phyloP scores from a whole-genome alignment of 1,140 invertebrate genomes.

The Nebria ingens region DNA sequence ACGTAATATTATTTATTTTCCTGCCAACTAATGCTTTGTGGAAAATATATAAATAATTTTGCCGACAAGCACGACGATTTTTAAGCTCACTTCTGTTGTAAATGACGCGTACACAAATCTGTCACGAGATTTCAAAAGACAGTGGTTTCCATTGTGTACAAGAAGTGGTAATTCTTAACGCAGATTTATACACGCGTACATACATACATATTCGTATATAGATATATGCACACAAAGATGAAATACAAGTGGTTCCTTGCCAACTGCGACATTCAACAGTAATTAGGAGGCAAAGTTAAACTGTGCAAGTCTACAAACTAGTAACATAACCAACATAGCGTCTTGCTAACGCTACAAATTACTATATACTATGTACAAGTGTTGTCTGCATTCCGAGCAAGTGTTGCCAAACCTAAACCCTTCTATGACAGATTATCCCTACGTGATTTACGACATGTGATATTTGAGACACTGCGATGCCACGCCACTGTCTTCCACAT shows the following conservation, averaged over 20 bases:
- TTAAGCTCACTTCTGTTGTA: no score
- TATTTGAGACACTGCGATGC: no score
- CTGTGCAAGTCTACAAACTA: neutral
- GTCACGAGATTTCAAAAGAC: neutral
- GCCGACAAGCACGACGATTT: no score
- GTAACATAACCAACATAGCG: neutral
- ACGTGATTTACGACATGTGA: neutral
- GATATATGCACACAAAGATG: no score
- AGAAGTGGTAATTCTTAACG: no score
- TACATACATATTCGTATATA: no score
- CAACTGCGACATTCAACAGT: neutral
- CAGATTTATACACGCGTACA: no score
- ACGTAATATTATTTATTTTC: no score
- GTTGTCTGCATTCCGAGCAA: neutral
- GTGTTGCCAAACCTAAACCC: neutral
- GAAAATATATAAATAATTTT: no score
- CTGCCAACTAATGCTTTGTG: no score
- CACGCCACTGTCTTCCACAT: no score
- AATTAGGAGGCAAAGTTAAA: neutral
- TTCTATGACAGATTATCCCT: neutral
- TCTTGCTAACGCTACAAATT: neutral
- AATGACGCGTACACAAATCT: no score
- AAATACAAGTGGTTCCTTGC: neutral
- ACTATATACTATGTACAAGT: neutral
- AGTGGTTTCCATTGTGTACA: neutral